phyloP scores from a whole-genome alignment of 2,113 vertebrate genomes.

The Pristiophorus japonicus region DNA sequence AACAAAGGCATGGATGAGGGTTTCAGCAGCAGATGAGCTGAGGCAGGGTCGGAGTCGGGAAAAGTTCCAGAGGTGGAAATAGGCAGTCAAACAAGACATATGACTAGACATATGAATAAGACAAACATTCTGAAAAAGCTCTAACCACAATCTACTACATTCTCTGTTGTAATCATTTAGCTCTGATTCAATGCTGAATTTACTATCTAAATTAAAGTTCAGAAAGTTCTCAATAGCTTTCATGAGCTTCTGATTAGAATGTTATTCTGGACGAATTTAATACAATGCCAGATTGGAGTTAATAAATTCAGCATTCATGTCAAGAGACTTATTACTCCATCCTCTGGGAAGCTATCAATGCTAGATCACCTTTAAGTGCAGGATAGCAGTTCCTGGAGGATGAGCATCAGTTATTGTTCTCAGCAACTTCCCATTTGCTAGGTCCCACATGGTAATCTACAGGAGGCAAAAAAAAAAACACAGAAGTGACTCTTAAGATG shows the following conservation, averaged over 20 bases:
- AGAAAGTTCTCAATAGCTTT: not conserved
- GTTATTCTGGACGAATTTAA: too few species aligned
- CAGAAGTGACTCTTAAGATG: not conserved
- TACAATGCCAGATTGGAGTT: too few species aligned
- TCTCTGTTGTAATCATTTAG: not conserved
- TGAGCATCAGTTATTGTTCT: slow-evolving; percentile 92
- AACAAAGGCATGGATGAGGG: too few species aligned
- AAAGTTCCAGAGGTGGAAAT: too few species aligned
- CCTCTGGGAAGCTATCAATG: not conserved
- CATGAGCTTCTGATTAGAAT: not conserved
- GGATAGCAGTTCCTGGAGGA: slow-evolving; percentile 88
- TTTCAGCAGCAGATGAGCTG: too few species aligned
- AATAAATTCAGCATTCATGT: not conserved
- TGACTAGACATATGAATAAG: too few species aligned
- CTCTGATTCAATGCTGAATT: not conserved
- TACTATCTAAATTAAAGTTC: not conserved
- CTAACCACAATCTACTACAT: not conserved
- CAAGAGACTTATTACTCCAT: not conserved
- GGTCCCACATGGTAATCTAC: slow-evolving; percentile 98
- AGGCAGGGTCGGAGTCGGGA: too few species aligned
- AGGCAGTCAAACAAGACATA: too few species aligned
- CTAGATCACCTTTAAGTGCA: slow-evolving; percentile 83
- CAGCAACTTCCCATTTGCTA: slow-evolving; percentile 90
- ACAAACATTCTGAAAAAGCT: not conserved
- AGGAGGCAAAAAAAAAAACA: slow-evolving; percentile 40